Conservation (phyloP, 2,113 vertebrate species). For the Leptocoma aspasia region DNA sequence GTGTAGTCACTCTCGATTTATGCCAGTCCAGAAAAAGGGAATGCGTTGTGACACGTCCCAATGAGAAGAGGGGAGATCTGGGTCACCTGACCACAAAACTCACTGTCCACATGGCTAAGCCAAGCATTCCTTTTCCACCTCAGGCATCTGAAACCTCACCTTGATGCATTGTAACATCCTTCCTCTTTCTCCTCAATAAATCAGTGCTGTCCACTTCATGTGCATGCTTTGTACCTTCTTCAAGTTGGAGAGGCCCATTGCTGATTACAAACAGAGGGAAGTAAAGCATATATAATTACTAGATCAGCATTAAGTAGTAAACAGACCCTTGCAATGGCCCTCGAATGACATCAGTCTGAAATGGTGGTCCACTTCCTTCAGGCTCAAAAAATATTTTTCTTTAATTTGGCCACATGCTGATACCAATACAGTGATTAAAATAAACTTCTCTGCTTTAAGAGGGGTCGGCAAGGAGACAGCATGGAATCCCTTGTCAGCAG, state of each 20-base stretch:
- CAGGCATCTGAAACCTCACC: background rate
- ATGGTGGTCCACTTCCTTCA: background rate
- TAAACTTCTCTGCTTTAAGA: background rate
- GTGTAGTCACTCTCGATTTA: background rate
- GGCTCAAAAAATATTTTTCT: background rate
- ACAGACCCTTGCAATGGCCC: background rate
- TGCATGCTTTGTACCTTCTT: background rate
- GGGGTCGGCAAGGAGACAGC: background rate
- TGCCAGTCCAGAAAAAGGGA: background rate
- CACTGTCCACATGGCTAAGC: background rate
- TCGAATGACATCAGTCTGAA: background rate
- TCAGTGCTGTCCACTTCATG: background rate
- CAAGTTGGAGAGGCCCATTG: background rate
- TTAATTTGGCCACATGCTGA: background rate
- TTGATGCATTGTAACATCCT: background rate
- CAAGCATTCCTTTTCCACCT: background rate
- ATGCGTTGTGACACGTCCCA: background rate
- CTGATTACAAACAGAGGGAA: background rate
- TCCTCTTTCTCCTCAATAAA: background rate
- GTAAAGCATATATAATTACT: background rate
- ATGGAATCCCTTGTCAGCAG: accelerated
- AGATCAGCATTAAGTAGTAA: background rate
- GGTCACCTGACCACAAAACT: background rate
- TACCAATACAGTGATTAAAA: background rate
- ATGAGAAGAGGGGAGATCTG: background rate